Conservation (phyloP, 1,140 invertebrate species). For the Drosophila willistoni region DNA sequence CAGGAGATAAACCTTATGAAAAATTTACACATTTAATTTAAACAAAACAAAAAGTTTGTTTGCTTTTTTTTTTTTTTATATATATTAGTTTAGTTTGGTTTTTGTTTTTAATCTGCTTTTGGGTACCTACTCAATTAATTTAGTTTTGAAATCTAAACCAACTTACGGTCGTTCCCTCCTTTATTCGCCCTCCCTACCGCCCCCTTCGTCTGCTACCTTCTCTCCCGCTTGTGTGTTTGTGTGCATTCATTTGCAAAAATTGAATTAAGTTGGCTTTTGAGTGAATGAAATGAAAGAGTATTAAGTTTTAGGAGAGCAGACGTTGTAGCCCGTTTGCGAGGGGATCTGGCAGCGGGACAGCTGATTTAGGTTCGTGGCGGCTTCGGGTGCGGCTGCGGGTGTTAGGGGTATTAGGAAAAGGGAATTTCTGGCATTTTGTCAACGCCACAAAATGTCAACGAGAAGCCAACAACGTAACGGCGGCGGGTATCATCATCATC, state of each 20-base stretch:
- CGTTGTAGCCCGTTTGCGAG: neutral
- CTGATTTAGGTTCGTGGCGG: neutral
- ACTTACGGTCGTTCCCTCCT: neutral
- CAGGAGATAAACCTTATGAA: neutral
- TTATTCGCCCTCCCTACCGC: neutral
- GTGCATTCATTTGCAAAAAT: conserved; percentile 72
- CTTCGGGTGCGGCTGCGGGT: neutral
- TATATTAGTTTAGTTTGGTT: neutral
- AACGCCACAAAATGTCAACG: conserved; percentile 61
- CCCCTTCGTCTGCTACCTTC: too few species aligned
- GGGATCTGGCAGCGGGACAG: neutral
- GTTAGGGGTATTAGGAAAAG: conserved; percentile 22
- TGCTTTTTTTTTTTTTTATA: neutral
- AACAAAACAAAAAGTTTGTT: conserved; percentile 11
- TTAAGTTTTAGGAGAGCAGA: conserved; percentile 1
- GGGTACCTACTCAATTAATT: conserved; percentile 36
- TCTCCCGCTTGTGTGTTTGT: conserved; percentile 10
- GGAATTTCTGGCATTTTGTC: conserved; percentile 55
- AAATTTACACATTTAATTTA: conserved; percentile 2
- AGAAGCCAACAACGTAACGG: conserved; percentile 19
- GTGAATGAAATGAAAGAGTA: conserved; percentile 55
- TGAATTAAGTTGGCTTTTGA: conserved; percentile 69
- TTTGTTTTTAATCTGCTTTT: conserved; percentile 16
- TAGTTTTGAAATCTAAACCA: conserved; percentile 43
- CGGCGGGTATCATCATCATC: conserved; percentile 2